Evolutionary conservation across 2,888 invertebrate genomes (phyloP), one percentile per base, ranked within the genome.

Genomic region (Rhodophaea formosa): DNA sequence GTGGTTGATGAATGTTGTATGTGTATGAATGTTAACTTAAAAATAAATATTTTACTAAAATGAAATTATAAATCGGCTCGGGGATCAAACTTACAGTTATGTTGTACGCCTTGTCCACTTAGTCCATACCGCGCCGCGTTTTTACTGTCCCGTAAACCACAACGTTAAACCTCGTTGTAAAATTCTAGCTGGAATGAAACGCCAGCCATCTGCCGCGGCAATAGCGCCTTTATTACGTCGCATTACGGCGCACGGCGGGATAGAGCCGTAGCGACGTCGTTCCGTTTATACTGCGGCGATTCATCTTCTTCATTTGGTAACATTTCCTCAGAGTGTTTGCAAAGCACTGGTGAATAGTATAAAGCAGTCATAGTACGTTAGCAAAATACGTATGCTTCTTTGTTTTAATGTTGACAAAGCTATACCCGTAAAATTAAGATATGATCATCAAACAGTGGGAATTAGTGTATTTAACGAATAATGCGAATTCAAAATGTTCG

Each of bases 261-360:
- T 51, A 16, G 8, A 51, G 51, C 29, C 49, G 30, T 51, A 29
- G 51, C 39, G 35, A 51, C 17, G 51, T 51, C 51, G 14, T 51
- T 51, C 7, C 51, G 51, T 35, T 51, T 51, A 51, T 51, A 51
- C 51, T 51, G 51, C 51, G 51, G 14, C 51, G 51, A 51, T 51
- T 51, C 51, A 51, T 51, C 51, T 16, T 51, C 51, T 51, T 51
- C 51, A 51, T 39, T 51, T 39, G 51, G 51, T 51, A 51, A 51
- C 51, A 51, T 51, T 51, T 51, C 35, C 32, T 32, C 35, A 16
- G 51, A 51, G 51, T 51, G 51, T 51, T 51, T 51, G 51, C 39
- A 16, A 15, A 51, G 51, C 51, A 35, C 51, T 51, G 16, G 7
- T 8, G 0, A 16, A 51, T 7, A 51, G 35, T 35, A 14, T 35